A percentile compares a stretch with the other conserved stretches of the same genome.
Conservation (phyloP, 2,113 vertebrate species). For the Cyprinodon variegatus region DNA sequence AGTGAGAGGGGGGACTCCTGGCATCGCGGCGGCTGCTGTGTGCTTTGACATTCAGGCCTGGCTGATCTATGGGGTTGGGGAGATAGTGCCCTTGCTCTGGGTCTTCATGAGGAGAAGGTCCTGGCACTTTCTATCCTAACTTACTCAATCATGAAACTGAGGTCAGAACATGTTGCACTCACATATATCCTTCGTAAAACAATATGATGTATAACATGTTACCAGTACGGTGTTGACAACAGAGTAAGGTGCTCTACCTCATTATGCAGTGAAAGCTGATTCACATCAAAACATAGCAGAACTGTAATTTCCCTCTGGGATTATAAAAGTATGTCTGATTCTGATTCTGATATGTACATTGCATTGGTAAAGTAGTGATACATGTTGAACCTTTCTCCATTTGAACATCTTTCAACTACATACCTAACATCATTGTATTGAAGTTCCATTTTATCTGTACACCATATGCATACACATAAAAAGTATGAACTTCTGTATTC, state of each 20-base stretch:
- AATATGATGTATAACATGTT: conserved; percentile 9
- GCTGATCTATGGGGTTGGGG: conserved; percentile 83
- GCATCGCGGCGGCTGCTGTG: conserved; percentile 79
- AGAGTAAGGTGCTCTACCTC: conserved; percentile 9
- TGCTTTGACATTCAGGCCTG: conserved; percentile 83
- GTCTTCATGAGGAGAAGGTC: conserved; percentile 76
- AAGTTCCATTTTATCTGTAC: no score
- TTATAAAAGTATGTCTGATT: no score
- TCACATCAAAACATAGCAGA: not conserved
- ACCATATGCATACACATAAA: not conserved
- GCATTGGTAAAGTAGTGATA: not conserved
- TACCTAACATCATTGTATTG: no score
- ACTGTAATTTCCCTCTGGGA: no score
- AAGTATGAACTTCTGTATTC: not conserved
- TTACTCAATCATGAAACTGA: conserved; percentile 71
- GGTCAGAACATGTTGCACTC: conserved; percentile 48
- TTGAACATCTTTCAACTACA: not conserved
- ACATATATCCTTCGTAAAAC: conserved; percentile 6
- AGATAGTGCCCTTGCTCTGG: conserved; percentile 82
- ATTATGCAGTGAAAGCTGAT: conserved; percentile 5
- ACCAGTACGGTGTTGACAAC: conserved; percentile 7
- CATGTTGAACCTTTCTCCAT: not conserved
- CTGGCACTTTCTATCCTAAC: conserved; percentile 71
- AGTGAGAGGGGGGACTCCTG: conserved; percentile 78
- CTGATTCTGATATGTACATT: no score